These are phyloP conservation scores for Hemibagrus wyckioides DNA, from an alignment of 2,113 vertebrate genomes.

Conservation along the genomic window DNA sequence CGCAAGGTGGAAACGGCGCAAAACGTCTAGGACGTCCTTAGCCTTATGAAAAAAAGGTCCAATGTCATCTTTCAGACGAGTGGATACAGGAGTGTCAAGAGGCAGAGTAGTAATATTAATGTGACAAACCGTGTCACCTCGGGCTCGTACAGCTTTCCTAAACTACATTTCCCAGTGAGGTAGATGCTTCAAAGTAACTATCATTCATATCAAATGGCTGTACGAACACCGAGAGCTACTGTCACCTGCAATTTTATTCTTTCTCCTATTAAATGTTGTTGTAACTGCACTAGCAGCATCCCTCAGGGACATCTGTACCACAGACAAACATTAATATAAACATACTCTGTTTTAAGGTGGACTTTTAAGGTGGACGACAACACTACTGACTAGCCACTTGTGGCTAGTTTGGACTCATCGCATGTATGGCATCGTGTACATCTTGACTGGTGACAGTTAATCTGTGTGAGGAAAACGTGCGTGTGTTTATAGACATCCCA, in stretches of 20 bases:
- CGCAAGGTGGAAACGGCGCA: not conserved
- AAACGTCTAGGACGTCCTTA: not conserved
- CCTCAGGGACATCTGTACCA: not conserved
- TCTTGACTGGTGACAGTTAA: not conserved
- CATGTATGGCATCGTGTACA: not conserved
- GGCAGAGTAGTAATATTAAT: not conserved
- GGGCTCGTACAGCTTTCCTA: not conserved
- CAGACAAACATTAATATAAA: not conserved
- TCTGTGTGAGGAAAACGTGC: not conserved
- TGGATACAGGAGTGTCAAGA: not conserved
- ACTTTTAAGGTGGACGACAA: not conserved
- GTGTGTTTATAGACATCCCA: not conserved
- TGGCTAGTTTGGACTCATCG: not conserved
- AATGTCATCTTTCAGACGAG: not conserved
- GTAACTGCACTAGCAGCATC: not conserved
- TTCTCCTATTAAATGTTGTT: not conserved
- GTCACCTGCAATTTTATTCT: not conserved
- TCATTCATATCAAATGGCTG: not conserved
- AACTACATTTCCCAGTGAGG: not conserved
- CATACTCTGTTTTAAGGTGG: not conserved
- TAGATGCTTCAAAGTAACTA: no score
- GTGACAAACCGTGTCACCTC: not conserved
- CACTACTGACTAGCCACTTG: not conserved
- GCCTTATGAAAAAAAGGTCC: not conserved
- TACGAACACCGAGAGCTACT: no score